These are phyloP conservation scores for Prunella strophiata DNA, from an alignment of 2,797 vertebrate genomes.

Conservation along the genomic window DNA sequence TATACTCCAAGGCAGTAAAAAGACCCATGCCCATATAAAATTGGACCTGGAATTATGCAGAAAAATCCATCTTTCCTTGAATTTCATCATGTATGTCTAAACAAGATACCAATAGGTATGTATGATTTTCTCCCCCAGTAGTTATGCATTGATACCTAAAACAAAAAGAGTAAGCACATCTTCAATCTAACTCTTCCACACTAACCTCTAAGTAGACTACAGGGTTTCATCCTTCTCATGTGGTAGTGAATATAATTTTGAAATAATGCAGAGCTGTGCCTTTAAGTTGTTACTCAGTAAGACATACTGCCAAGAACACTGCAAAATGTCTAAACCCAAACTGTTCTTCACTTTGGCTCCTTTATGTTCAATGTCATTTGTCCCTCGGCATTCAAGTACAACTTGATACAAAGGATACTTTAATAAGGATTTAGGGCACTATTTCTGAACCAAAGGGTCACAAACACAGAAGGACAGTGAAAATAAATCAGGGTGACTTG, in stretches of 20 bases:
- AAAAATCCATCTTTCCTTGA: neutral
- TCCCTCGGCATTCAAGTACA: neutral
- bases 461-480: neutral
- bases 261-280: neutral
- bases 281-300: neutral
- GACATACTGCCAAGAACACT: neutral
- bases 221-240: neutral
- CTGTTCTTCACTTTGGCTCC: neutral
- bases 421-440: conserved; percentile 27
- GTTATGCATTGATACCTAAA: neutral
- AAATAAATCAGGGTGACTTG: conserved; percentile 12
- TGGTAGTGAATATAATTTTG: neutral
- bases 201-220: neutral
- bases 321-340: neutral
- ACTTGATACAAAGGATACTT: conserved; percentile 16
- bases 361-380: neutral
- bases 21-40: neutral
- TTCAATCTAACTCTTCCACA: neutral
- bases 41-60: neutral
- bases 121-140: neutral
- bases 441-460: conserved; percentile 23
- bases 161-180: neutral
- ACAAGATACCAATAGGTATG: neutral
- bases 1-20: neutral
- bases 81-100: neutral